phyloP scores from a whole-genome alignment of 2,888 invertebrate species.

The Perizoma flavofasciatum region DNA sequence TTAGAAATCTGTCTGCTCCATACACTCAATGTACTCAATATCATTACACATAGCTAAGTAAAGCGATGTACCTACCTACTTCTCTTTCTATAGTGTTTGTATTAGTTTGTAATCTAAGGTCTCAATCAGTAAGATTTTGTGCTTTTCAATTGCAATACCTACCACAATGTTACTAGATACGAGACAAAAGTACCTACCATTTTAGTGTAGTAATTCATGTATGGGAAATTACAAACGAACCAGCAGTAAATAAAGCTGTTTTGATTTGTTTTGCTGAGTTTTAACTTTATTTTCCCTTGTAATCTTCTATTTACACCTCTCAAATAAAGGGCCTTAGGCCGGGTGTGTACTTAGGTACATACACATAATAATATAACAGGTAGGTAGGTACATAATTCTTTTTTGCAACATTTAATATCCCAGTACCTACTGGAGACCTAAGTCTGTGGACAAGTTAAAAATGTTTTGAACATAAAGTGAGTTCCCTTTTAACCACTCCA shows the following conservation, averaged over 20 bases:
- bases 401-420: no score
- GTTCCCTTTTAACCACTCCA: no score
- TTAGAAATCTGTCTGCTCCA: slow-evolving; percentile 12
- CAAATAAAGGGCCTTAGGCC: no score
- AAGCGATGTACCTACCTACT: not conserved
- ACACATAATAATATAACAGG: no score
- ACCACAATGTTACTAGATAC: slow-evolving; percentile 20
- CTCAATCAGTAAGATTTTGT: slow-evolving; percentile 52
- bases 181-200: no score
- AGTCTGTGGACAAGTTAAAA: no score
- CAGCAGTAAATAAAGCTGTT: slow-evolving; percentile 81
- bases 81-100: slow-evolving; percentile 39
- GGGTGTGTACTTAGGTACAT: no score
- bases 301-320: no score
- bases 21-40: not conserved
- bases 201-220: slow-evolving; percentile 56
- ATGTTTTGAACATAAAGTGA: no score
- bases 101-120: slow-evolving; percentile 50
- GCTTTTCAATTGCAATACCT: slow-evolving; percentile 31
- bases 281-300: slow-evolving; percentile 42
- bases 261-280: slow-evolving; percentile 75
- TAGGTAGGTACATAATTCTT: no score
- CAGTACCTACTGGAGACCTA: no score
- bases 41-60: slow-evolving; percentile 4
- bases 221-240: slow-evolving; percentile 71